Evolutionary conservation across 2,113 vertebrate genomes (phyloP), one percentile per base, ranked within the genome.

Genomic region (Tragulus kanchil): DNA sequence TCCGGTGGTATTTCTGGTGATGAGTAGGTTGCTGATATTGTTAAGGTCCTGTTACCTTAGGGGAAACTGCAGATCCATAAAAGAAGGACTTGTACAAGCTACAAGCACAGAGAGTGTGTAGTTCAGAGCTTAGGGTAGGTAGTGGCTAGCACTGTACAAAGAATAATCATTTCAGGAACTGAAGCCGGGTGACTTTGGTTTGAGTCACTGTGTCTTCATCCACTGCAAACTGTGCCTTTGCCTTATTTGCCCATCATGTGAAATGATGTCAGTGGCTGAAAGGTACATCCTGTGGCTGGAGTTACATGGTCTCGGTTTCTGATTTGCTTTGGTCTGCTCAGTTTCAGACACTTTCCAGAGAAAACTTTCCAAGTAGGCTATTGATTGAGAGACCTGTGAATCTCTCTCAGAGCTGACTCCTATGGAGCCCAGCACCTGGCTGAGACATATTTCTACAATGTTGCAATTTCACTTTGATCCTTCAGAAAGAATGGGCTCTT

Each of bases 301-400:
- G 81, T 91, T 62, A 77, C 73, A 94, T 31, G 67, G 85, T 42
- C 97, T 58, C 85, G 78, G n/a, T 93, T 91, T 97, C 96, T 85
- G 89, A 94, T 58, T 16, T 89, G 62, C 87, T 94, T 95, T 93
- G 79, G 54, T 94, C 17, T 5, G 69, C 82, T 95, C 42, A 42
- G n/a, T 82, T 89, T 92, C 75, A 95, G 84, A 92, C 17, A 17
- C 75, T 96, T 89, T 77, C 91, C 82, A 84, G 78, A 88, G 71
- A 42, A 94, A 97, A 93, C 58, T 89, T 98, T 77, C 95, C 92
- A 93, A 28, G 91, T 71, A 73, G 85, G 52, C 89, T 81, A 90
- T 96, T 84, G 96, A 97, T 85, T 62, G 52, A 59, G 64, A 67
- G 93, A 67, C 88, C 79, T 89, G 36, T 78, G 78, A 42, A 12